A percentile compares a stretch with the other conserved stretches of the same genome.
These are phyloP conservation scores for Apocheima hispidaria DNA, from an alignment of 2,888 invertebrate genomes.

Conservation along the genomic window DNA sequence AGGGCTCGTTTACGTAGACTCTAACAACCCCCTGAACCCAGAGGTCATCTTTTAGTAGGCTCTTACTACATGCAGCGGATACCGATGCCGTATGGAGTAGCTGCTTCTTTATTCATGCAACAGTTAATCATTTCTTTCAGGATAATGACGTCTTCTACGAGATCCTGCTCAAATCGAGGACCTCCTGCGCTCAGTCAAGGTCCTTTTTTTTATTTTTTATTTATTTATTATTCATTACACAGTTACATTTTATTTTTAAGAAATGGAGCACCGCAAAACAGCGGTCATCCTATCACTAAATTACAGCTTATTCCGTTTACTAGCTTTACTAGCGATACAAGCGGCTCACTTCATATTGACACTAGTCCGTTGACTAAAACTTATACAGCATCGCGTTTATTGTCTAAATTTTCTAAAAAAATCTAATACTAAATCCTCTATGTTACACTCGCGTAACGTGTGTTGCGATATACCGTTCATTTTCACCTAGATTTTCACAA, in stretches of 20 bases:
- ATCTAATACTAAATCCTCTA: not conserved
- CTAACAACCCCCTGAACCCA: too few species aligned
- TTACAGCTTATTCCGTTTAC: not conserved
- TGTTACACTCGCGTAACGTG: not conserved
- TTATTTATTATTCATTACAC: too few species aligned
- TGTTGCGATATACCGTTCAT: too few species aligned
- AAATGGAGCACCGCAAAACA: too few species aligned
- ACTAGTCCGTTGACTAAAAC: not conserved
- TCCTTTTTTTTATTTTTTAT: not conserved
- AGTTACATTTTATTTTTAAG: too few species aligned
- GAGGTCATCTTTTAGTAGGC: too few species aligned
- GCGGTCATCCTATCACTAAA: not conserved
- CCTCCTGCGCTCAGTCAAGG: constrained; percentile 1
- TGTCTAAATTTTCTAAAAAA: not conserved
- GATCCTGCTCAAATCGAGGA: constrained; percentile 9
- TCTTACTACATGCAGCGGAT: too few species aligned
- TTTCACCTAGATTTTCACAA: too few species aligned
- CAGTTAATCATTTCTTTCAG: constrained; percentile 20
- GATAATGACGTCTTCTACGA: constrained; percentile 23
- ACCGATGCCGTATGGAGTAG: not conserved
- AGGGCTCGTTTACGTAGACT: too few species aligned
- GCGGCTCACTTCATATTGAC: not conserved
- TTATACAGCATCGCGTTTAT: not conserved
- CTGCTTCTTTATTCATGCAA: not conserved
- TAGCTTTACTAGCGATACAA: not conserved